Conservation (phyloP, 2,797 vertebrate species). For the Hapalemur alaotrensis region DNA sequence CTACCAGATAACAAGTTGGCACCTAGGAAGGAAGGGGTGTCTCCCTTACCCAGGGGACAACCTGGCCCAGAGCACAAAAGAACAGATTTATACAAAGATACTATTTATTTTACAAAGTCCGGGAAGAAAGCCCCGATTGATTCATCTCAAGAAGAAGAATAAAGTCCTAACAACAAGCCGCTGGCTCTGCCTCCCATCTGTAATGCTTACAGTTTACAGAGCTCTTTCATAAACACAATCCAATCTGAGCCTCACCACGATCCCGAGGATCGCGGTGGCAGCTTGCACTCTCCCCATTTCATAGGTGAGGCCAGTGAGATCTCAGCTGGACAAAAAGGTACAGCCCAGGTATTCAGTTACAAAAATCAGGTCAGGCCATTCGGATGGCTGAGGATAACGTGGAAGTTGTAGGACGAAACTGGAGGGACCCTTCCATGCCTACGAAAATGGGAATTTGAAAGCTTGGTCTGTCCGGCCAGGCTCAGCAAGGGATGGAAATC, state of each 20-base stretch:
- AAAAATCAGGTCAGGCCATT: background rate
- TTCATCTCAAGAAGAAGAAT: slow-evolving; percentile 31
- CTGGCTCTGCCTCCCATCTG: background rate
- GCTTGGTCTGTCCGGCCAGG: background rate
- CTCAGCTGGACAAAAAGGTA: background rate
- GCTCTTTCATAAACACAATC: background rate
- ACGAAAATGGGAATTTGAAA: background rate
- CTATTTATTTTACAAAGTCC: slow-evolving; percentile 43
- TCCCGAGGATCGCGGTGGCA: background rate
- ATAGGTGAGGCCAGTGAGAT: background rate
- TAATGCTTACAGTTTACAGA: background rate
- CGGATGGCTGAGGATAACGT: background rate
- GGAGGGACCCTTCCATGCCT: background rate
- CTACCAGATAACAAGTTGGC: background rate
- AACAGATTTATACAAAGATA: background rate
- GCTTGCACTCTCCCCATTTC: background rate
- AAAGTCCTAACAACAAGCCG: background rate
- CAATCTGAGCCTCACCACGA: background rate
- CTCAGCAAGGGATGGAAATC: slow-evolving; percentile 5
- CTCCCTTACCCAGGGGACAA: background rate
- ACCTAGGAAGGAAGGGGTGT: background rate
- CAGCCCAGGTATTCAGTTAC: background rate
- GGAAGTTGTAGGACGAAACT: background rate
- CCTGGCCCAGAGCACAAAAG: slow-evolving; percentile 40
- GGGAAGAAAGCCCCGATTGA: background rate